Evolutionary conservation across 2,888 invertebrate genomes (phyloP), one percentile per base, ranked within the genome.

Genomic region (Anoncus sp.): DNA sequence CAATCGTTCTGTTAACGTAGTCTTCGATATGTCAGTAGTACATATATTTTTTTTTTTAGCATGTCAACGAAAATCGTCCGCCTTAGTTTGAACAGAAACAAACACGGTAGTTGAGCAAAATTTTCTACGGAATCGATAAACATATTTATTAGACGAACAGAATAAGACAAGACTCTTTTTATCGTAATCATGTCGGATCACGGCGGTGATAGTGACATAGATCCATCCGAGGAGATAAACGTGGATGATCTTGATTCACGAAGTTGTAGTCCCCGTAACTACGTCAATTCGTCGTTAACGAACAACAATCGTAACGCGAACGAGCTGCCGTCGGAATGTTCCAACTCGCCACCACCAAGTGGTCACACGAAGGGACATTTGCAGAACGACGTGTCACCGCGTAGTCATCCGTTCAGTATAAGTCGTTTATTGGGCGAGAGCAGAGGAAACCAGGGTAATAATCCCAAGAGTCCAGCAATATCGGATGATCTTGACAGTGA

Each of bases 321-420:
- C 45, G 80, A 76, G 45, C 83, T 81, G 16, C 84, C 86, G 38
- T 89, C 89, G 63, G 90, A 90, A 77, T 88, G 87, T 66, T 89
- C 90, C 14, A 84, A 84, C 53, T 85, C 87, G 47, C 83, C 84
- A n/a, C 85, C 87, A 1, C 85, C 85, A 7, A 86, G 82, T 47
- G 86, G 86, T 55, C 85, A 85, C 5, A 85, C 82, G 14, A 87
- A 88, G 43, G 83, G 87, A 27, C 85, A 84, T 14, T 70, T 86
- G 45, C 85, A 85, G 66, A 87, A 84, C 72, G 89, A 90, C n/a
- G 82, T 88, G 0, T 85, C 87, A 35, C 85, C 90, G 0, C 81
- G 88, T 18, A 90, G 87, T 82, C 91, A 91, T 75, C 91, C 91
- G 16, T 91, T 91, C 82, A 91, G 91, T 77, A 91, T 91, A 81